Evolutionary conservation across 2,888 invertebrate species (phyloP), one percentile per base, ranked within the genome.

Genomic region (Petrolisthes cinctipes): DNA sequence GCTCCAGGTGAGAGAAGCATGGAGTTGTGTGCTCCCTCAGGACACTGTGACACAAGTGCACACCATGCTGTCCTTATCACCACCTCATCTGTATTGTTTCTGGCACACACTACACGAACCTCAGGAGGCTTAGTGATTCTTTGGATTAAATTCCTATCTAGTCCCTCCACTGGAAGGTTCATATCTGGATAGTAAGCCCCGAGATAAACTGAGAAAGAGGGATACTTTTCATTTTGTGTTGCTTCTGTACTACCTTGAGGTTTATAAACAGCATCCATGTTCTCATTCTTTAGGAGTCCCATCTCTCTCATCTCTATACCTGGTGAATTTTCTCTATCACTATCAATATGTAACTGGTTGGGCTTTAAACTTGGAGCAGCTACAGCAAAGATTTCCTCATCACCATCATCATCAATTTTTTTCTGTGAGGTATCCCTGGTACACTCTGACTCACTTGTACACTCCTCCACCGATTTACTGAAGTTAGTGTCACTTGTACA

Each of bases 131-230:
- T 71, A n/a, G 14, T 71, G n/a, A n/a, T 71, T 71, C 7, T 20
- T n/a, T n/a, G 6, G 20, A n/a, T 71, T 71, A 61, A 14, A 17
- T 9, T 61, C 66, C 9, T 17, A 14, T 61, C 11, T 4, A 14
- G 11, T 4, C n/a, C 20, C 7, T 6, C 71, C 14, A 2, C 6
- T 14, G 6, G n/a, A 14, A n/a, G n/a, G 7, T 71, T n/a, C 20
- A 71, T n/a, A 7, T 71, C 71, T n/a, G 71, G 71, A 20, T 71
- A 71, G 20, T 71, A 71, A 71, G 71, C 71, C 14, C 71, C 20
- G 7, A 71, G 14, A 20, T 71, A 71, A n/a, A 6, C 20, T 71
- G 71, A 17, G 20, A 71, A 71, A 20, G 71, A 71, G 20, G 14
- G 71, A 20, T n/a, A 71, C 20, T 6, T 14, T n/a, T 71, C 71